phyloP scores from a whole-genome alignment of 30 jellyfish, hydroid and myxozoan species.

The Hydractinia echinata region DNA sequence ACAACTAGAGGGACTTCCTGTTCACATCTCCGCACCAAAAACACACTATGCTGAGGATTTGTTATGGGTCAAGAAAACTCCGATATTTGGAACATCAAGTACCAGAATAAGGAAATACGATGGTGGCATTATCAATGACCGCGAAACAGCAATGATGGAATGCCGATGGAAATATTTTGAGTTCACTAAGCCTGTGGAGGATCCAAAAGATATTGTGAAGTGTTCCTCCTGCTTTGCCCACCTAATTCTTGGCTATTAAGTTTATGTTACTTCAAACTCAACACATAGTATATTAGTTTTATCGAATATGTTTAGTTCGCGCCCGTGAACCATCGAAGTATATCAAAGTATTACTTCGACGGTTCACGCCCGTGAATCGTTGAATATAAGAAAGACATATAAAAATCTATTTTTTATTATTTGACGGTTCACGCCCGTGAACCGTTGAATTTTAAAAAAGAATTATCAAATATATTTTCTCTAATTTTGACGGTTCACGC shows the following conservation, averaged over 20 bases:
- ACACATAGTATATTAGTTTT: too few species aligned
- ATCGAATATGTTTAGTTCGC: too few species aligned
- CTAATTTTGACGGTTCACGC: too few species aligned
- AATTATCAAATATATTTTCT: too few species aligned
- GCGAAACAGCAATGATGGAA: slow-evolving; percentile 15
- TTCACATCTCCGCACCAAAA: slow-evolving; percentile 2
- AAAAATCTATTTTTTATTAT: too few species aligned
- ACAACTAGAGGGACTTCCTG: not conserved
- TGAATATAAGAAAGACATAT: too few species aligned
- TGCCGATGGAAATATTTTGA: slow-evolving; percentile 7
- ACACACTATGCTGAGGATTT: slow-evolving; percentile 7
- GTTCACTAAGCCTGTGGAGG: slow-evolving; percentile 18
- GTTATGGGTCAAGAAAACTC: not conserved
- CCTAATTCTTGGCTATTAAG: not conserved
- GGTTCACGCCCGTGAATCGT: too few species aligned
- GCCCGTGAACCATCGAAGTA: not conserved
- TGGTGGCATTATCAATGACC: not conserved
- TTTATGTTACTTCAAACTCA: not conserved
- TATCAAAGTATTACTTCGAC: too few species aligned
- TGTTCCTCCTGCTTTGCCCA: not conserved
- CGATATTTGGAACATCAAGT: slow-evolving; percentile 13
- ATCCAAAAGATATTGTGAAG: not conserved
- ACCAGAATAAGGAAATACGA: not conserved
- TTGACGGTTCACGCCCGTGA: too few species aligned
- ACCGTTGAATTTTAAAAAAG: too few species aligned